A percentile compares a stretch with the other conserved stretches of the same genome.
phyloP scores from a whole-genome alignment of 92 coral and sea anemone species.

The Desmophyllum pertusum region DNA sequence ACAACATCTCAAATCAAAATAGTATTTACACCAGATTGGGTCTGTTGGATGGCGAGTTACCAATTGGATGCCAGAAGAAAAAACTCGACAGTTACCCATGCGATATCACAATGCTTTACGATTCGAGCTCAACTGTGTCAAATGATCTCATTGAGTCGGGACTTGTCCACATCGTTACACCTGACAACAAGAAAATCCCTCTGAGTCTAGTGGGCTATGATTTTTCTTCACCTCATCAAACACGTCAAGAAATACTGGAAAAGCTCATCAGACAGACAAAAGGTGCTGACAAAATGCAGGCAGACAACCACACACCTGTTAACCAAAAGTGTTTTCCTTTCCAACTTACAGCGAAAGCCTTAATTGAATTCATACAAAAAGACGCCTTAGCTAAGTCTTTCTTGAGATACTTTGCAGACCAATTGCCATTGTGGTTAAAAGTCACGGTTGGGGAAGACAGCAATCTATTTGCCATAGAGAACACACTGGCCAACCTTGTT shows the following conservation, averaged over 20 bases:
- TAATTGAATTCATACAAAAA: constrained; percentile 50
- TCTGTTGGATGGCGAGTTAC: constrained; percentile 35
- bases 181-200: constrained; percentile 31
- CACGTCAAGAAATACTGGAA: constrained; percentile 15
- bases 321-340: neutral
- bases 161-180: constrained; percentile 40
- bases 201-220: constrained; percentile 51
- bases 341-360: constrained; percentile 17
- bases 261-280: constrained; percentile 13
- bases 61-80: constrained; percentile 51
- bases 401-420: constrained; percentile 22
- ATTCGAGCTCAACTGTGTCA: constrained; percentile 42
- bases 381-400: constrained; percentile 54
- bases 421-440: constrained; percentile 48
- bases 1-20: neutral
- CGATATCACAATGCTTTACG: neutral
- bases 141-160: constrained; percentile 29
- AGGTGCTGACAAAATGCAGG: neutral
- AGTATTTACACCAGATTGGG: constrained; percentile 52
- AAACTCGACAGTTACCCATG: constrained; percentile 2
- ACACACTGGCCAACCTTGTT: constrained; percentile 7
- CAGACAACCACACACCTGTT: too few species aligned
- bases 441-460: neutral
- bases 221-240: neutral
- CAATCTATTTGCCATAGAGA: constrained; percentile 2